Conservation (phyloP, 2,113 vertebrate species). For the Anseranas semipalmata region DNA sequence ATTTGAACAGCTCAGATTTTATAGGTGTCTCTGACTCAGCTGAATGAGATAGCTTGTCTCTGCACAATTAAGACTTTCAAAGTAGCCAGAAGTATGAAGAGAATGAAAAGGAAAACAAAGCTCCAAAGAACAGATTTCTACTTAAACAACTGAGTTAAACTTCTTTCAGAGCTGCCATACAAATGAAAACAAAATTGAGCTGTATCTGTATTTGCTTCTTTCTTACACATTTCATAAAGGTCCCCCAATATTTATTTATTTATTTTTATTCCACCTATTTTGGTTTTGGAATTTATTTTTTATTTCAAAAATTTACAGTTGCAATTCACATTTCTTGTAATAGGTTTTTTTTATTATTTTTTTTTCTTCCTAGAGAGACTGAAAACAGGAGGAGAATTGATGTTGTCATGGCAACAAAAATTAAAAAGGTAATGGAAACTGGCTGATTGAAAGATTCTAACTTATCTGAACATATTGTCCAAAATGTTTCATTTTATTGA, state of each 20-base stretch:
- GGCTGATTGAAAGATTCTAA: background rate
- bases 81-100: background rate
- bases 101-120: background rate
- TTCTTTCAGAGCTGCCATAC: background rate
- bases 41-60: constrained; percentile 3
- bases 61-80: constrained; percentile 19
- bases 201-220: background rate
- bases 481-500: background rate
- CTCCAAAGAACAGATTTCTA: background rate
- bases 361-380: background rate
- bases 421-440: background rate
- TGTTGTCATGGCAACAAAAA: background rate
- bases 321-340: background rate
- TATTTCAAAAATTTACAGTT: background rate
- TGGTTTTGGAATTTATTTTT: background rate
- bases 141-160: background rate
- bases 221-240: background rate
- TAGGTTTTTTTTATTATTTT: background rate
- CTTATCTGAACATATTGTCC: background rate
- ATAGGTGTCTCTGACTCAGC: constrained; percentile 30
- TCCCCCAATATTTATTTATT: background rate
- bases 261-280: background rate
- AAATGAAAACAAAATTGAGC: background rate
- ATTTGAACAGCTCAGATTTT: constrained; percentile 30
- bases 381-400: background rate